Evolutionary conservation across 1,140 invertebrate genomes (phyloP).

Genomic region (Drosophila elegans): DNA sequence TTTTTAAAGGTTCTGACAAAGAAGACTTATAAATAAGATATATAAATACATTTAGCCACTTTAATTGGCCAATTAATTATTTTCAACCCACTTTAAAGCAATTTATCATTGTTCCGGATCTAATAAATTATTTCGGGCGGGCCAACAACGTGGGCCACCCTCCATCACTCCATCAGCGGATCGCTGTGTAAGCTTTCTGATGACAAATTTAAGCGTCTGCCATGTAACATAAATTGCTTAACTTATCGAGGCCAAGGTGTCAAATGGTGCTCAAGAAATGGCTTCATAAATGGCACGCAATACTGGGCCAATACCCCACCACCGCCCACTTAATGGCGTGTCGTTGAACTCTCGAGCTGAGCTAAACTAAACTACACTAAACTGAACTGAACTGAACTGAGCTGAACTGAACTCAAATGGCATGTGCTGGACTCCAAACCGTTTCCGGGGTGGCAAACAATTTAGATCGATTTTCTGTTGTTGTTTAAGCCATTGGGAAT

Average conservation of each 20-base stretch:
- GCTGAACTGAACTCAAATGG: constrained; percentile 3
- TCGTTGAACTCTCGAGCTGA: constrained; percentile 31
- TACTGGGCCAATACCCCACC: neutral
- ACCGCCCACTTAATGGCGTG: constrained; percentile 20
- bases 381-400: constrained; percentile 6
- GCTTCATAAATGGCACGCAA: constrained; percentile 47
- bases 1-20: too few species aligned
- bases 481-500: constrained; percentile 21
- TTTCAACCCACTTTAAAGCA: constrained; percentile 10
- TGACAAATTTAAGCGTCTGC: constrained; percentile 48
- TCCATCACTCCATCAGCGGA: neutral
- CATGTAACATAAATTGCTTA: constrained; percentile 49
- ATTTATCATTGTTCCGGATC: constrained; percentile 25
- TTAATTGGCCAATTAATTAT: constrained; percentile 6
- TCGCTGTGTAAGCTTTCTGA: constrained; percentile 22
- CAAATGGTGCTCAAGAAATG: constrained; percentile 49
- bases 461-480: constrained; percentile 40
- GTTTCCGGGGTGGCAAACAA: constrained; percentile 36
- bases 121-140: constrained; percentile 35
- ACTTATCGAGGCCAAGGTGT: constrained; percentile 50
- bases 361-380: neutral
- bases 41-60: too few species aligned
- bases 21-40: too few species aligned
- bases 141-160: neutral
- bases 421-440: constrained; percentile 12